Evolutionary conservation across 2,113 vertebrate species (phyloP).

Genomic region (Amphilophus citrinellus): DNA sequence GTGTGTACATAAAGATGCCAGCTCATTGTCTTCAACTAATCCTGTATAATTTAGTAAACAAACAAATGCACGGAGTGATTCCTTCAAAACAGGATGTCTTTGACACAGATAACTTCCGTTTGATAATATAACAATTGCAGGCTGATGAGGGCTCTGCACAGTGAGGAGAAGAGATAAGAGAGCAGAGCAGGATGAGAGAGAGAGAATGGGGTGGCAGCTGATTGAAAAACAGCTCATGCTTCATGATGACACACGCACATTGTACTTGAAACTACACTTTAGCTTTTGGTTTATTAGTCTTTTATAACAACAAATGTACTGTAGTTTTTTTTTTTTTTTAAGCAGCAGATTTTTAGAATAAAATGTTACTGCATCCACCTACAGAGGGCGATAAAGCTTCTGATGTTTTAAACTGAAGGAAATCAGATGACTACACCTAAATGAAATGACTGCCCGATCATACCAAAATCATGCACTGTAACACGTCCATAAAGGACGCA

Average conservation of each 20-base stretch:
- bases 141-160: slow-evolving; percentile 1
- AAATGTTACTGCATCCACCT: not conserved
- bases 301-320: not conserved
- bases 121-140: not conserved
- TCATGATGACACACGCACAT: not conserved
- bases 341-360: not conserved
- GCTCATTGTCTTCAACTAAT: not conserved
- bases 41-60: not conserved
- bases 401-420: not conserved
- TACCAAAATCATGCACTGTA: not conserved
- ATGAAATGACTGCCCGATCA: not conserved
- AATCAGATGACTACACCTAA: not conserved
- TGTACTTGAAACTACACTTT: not conserved
- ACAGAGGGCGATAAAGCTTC: not conserved
- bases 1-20: not conserved
- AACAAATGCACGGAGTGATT: not conserved
- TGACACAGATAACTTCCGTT: not conserved
- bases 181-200: not conserved
- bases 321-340: not conserved
- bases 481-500: not conserved
- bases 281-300: not conserved
- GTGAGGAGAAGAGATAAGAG: not conserved
- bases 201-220: not conserved
- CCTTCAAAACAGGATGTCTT: not conserved
- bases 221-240: slow-evolving; percentile 17